Conservation (phyloP, 2,113 vertebrate genomes). For the Chauna torquata region DNA sequence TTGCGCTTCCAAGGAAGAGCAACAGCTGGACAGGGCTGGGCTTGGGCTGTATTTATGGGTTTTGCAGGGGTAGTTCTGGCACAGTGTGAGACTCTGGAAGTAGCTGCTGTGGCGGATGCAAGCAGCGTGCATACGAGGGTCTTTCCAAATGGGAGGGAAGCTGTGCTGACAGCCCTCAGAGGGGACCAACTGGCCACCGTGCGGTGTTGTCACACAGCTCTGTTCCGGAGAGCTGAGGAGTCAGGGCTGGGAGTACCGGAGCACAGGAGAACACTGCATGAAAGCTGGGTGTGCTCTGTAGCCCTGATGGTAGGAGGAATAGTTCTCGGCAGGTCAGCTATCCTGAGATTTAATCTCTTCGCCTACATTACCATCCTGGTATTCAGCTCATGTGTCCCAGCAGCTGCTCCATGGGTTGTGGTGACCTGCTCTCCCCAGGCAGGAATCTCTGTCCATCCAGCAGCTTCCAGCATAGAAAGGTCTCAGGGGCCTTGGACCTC, state of each 20-base stretch:
- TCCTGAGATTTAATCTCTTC: neutral
- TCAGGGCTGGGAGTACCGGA: neutral
- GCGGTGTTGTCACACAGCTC: neutral
- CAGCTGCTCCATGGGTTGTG: neutral
- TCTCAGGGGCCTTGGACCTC: neutral
- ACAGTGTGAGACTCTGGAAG: neutral
- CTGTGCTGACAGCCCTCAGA: neutral
- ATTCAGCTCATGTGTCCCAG: neutral
- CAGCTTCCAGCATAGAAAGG: neutral
- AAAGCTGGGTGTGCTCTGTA: neutral
- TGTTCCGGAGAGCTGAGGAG: neutral
- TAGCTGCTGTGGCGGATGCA: neutral
- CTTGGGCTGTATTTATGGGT: neutral
- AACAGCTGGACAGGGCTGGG: neutral
- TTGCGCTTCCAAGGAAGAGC: neutral
- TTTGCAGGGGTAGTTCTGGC: neutral
- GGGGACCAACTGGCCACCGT: neutral
- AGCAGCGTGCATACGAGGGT: rapidly evolving
- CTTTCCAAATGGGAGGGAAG: neutral
- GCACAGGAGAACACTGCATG: neutral
- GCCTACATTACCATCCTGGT: neutral
- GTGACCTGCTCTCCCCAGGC: neutral
- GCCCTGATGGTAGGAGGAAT: neutral
- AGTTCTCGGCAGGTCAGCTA: neutral
- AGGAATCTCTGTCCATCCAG: neutral